These are phyloP conservation scores for Dinocampus coccinellae DNA, from an alignment of 2,888 invertebrate genomes.

Conservation along the genomic window DNA sequence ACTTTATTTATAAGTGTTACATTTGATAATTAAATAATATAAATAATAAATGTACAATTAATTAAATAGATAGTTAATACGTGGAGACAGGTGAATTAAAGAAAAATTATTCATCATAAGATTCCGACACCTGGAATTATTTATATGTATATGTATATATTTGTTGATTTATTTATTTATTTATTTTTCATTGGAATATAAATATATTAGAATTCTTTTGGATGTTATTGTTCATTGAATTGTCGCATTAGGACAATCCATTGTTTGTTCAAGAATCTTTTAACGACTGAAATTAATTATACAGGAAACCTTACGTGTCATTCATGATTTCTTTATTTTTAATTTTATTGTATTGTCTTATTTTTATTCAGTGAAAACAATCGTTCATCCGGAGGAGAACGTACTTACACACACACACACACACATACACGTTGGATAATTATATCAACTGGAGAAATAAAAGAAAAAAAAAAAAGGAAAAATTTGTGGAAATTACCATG, in stretches of 20 bases:
- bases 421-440: neutral
- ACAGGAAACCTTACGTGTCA: constrained; percentile 19
- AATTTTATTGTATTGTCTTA: neutral
- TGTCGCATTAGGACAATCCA: constrained; percentile 6
- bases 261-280: constrained; percentile 25
- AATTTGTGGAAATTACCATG: neutral
- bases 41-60: neutral
- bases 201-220: neutral
- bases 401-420: no score
- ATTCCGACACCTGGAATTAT: no score
- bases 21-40: neutral
- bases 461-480: no score
- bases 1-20: neutral
- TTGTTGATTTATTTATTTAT: constrained; percentile 37
- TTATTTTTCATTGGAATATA: constrained; percentile 35
- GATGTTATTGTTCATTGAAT: neutral
- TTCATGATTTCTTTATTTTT: neutral
- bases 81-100: neutral
- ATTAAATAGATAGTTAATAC: no score
- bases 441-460: neutral
- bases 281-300: constrained; percentile 27
- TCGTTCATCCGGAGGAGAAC: constrained; percentile 3
- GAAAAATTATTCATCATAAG: neutral
- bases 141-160: no score
- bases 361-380: constrained; percentile 14